Base-by-base conservation (phyloP, 23 tunicate species). In the Styela plicata region DNA sequence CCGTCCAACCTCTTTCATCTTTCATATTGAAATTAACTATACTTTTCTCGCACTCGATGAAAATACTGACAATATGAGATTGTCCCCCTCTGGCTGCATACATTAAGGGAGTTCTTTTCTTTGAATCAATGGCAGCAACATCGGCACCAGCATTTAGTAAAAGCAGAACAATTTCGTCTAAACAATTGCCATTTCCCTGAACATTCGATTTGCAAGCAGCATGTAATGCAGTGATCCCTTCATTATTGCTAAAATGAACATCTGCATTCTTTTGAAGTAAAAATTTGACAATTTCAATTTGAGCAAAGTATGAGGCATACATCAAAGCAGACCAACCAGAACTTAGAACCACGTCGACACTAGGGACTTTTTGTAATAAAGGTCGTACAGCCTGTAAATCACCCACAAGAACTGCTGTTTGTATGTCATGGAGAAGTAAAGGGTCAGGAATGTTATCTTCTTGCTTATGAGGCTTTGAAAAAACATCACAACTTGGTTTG, bases 301-400 rank as follows among this genome's bases (percentile, higher is more conserved):
- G 83, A 21, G 82, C 84, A 84, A 89, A 89, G 65, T 84, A 79
- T n/a, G 88, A 73, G 23, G 94, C 94, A 74, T 89, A 84, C 25
- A 73, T 69, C 32, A 89, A 70, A 1, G 84, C 74, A 21, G 88
- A 70, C 94, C 94, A 89, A 2, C 85, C 88, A 33, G 94, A 89
- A 64, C 78, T 78, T 61, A 89, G 63, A 74, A 84, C 5, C 24
- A 30, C 69, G 67, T 89, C 74, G 3, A 57, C 27, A 44, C 22
- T n/a, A 44, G 36, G 17, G 22, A 35, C 24, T 21, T 52, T 44
- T 44, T 52, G 63, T 0, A 44, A 23, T n/a, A 76, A 76, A 33
- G 7, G 66, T 0, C 53, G n/a, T 25, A 76, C 81, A 33, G 66
- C 66, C 52, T 26, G 28, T 21, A 52, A 36, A 29, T 76, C 37